A percentile compares a stretch with the other conserved stretches of the same genome.
Conservation (phyloP, 1,140 invertebrate genomes). For the Aphaenogaster floridana region DNA sequence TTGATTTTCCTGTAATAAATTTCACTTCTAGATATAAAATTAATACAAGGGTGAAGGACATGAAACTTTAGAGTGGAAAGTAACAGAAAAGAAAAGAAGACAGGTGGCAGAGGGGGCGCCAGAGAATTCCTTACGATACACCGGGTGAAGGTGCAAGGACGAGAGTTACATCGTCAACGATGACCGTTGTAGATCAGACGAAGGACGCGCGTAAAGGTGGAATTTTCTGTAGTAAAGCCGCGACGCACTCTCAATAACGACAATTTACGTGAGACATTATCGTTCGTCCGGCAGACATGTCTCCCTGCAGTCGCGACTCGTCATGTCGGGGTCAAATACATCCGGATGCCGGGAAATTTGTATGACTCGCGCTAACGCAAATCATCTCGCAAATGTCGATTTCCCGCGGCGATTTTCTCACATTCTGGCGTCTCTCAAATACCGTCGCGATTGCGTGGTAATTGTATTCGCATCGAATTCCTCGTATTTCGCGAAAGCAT, state of each 20-base stretch:
- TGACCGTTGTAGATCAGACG: constrained; percentile 28
- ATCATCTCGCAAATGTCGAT: constrained; percentile 33
- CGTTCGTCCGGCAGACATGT: constrained; percentile 30
- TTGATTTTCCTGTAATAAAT: neutral
- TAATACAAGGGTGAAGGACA: neutral
- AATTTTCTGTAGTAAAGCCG: constrained; percentile 36
- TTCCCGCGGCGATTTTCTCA: neutral
- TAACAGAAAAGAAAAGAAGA: neutral
- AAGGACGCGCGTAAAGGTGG: constrained; percentile 2
- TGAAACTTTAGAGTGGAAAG: neutral
- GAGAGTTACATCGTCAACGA: constrained; percentile 20
- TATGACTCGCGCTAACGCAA: constrained; percentile 33
- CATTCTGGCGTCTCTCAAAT: constrained; percentile 17
- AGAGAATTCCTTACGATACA: constrained; percentile 22
- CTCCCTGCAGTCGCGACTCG: constrained; percentile 3
- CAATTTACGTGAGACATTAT: constrained; percentile 58
- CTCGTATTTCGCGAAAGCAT: constrained; percentile 10
- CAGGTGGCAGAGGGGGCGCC: neutral
- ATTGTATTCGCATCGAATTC: constrained; percentile 31
- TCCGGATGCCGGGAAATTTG: constrained; percentile 21
- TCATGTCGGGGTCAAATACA: constrained; percentile 20
- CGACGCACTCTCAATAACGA: constrained; percentile 48
- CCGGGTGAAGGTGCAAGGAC: constrained; percentile 17
- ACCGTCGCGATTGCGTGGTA: constrained; percentile 24
- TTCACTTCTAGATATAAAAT: neutral